Percentiles rank a stretch among this genome's conserved stretches.
phyloP scores from a whole-genome alignment of 2,888 invertebrate genomes.

The Drosophila nigricruria region DNA sequence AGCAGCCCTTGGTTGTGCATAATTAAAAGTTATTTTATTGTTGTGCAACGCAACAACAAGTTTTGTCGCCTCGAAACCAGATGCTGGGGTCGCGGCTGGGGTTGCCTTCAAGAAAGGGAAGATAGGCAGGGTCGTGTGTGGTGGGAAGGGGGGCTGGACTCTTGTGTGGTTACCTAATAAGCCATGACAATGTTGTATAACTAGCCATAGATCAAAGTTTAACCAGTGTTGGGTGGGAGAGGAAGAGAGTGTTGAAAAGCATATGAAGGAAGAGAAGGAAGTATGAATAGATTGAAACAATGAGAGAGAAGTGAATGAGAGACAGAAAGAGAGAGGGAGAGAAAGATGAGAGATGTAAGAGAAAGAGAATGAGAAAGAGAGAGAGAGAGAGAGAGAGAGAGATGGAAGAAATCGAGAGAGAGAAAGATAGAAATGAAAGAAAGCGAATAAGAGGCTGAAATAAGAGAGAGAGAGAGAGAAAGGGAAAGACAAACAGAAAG shows the following conservation, averaged over 20 bases:
- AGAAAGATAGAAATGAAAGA: neutral
- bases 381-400: neutral
- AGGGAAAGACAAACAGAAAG: neutral
- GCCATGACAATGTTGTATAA: slow-evolving; percentile 28
- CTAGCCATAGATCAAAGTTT: slow-evolving; percentile 14
- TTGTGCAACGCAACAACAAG: slow-evolving; percentile 56
- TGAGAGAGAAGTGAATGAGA: neutral
- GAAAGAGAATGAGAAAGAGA: neutral
- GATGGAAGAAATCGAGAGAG: too few relatives aligned
- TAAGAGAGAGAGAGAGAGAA: too few relatives aligned
- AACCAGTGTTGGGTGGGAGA: neutral
- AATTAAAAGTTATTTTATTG: slow-evolving; percentile 82
- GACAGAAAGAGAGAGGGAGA: neutral
- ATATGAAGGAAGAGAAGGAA: neutral
- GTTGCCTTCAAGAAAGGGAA: neutral
- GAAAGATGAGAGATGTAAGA: neutral
- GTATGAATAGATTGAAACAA: too few relatives aligned
- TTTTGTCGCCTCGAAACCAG: slow-evolving; percentile 39
- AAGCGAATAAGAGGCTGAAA: neutral
- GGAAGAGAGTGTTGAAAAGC: neutral
- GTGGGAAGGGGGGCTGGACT: neutral
- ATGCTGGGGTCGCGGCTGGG: neutral
- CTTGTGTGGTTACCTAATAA: slow-evolving; percentile 36
- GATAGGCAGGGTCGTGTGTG: neutral
- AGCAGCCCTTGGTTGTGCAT: slow-evolving; percentile 66